Evolutionary conservation across 2,113 vertebrate genomes (phyloP), one percentile per base, ranked within the genome.

Genomic region (Cryptoleucopteryx plumbea): DNA sequence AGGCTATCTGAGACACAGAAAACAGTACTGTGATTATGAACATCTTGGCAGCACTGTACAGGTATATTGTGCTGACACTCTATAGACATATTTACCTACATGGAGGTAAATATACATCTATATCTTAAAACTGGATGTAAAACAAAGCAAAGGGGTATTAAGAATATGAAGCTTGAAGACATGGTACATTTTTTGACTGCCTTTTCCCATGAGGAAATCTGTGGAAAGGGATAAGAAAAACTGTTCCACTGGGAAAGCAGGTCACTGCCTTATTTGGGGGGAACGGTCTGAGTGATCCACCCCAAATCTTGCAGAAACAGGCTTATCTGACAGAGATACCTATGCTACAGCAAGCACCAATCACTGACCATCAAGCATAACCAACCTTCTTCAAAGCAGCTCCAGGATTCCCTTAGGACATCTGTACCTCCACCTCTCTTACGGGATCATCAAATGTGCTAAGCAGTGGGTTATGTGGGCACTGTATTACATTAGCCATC

Each of bases 1-100:
- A 55, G 86, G 29, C 77, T 80, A 66, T 62, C 80, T 93, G 74
- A 93, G 82, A 80, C 50, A 93, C 75, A 94, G 72, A 91, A 96
- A 96, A 78, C 29, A 66, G 26, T 62, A 59, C 43, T 90, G 50
- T 38, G 81, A 31, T 94, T 89, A 94, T 85, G 53, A 96, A 32
- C 62, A 86, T 71, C 65, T 91, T 82, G 91, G 53, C 61, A 93
- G 43, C 13, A 27, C 42, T 62, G 31, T 77, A 48, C 38, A 89
- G 61, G 70, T 94, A 82, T 34, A 82, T 73, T 81, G 42, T 78
- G 52, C 74, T 93, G 71, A n/a, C 48, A 43, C 14, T 63, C 70
- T 67, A 19, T 19, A 74, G 65, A 67, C 67, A 31, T 74, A 92
- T 94, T 93, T 94, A 82, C 72, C 36, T 90, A 56, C 6, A 34